These are phyloP conservation scores for Orthosia cruda DNA, from an alignment of 2,888 invertebrate genomes.

Conservation along the genomic window DNA sequence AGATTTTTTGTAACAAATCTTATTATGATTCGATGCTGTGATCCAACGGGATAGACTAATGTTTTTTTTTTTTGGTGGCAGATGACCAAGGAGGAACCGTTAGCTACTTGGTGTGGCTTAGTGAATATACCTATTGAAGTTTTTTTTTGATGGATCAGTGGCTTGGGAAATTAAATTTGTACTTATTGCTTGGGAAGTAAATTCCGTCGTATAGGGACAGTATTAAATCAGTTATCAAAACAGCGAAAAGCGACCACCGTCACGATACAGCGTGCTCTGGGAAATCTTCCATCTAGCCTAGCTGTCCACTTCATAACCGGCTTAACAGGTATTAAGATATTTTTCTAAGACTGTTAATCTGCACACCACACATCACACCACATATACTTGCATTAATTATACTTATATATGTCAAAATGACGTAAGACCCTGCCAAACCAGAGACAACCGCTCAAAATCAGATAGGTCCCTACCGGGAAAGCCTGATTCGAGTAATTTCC, in stretches of 20 bases:
- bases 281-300: no score
- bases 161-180: not conserved
- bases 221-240: not conserved
- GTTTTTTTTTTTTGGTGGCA: conserved; percentile 46
- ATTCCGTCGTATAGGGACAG: not conserved
- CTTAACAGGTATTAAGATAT: no score
- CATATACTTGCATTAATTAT: not conserved
- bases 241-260: not conserved
- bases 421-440: not conserved
- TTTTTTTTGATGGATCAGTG: not conserved
- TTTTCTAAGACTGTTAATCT: no score
- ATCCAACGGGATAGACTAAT: conserved; percentile 54
- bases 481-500: conserved; percentile 16
- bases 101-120: conserved; percentile 10
- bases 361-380: not conserved
- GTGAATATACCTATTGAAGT: not conserved
- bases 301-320: no score
- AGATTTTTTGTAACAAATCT: conserved; percentile 59
- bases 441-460: not conserved
- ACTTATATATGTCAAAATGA: conserved; percentile 2
- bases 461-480: conserved; percentile 2
- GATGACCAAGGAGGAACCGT: conserved; percentile 59
- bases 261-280: not conserved
- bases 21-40: conserved; percentile 53
- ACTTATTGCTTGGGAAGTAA: not conserved